Evolutionary conservation across 2,888 invertebrate genomes (phyloP), one percentile per base, ranked within the genome.

Genomic region (Kryphioiulus occultus): DNA sequence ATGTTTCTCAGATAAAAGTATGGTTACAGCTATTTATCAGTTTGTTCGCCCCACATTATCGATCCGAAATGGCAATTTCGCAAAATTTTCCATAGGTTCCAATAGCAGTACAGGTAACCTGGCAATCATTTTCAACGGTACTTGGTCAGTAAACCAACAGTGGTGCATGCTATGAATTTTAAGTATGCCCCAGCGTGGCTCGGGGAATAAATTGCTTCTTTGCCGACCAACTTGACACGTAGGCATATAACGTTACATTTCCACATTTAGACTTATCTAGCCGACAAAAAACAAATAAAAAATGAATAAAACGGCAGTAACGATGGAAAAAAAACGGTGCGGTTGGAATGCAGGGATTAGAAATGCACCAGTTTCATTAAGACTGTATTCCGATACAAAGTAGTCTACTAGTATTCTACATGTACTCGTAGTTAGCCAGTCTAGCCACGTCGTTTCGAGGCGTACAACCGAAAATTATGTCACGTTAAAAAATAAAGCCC

Each of bases 71-170:
- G n/a, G n/a, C n/a, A n/a, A n/a, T n/a, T n/a, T n/a, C n/a, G n/a
- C 2, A 35, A 35, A 35, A 35, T 35, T 35, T 35, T 2, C 35
- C 35, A 35, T 7, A 35, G 2, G 7, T 35, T 35, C 35, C 35
- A 7, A 44, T 44, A n/a, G 12, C 68, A 26, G n/a, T 78, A 17
- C 15, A 17, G 26, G 68, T 68, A 26, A 68, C 68, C 30, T 30
- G 30, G 26, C 78, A 0, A 30, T 78, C 26, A 78, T 68, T 30
- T 78, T 30, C 15, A 4, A 53, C 53, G 78, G 17, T 10, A 78
- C 15, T 78, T 78, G 78, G 78, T 78, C 78, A 78, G 78, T 78
- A 78, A 78, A 78, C 78, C 78, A 78, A 30, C 30, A 78, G 17
- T 26, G 12, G 26, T 26, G 26, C 78, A 30, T 30, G 78, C 30